Conservation (phyloP, 2,797 vertebrate genomes). For the Rachycentron canadum region DNA sequence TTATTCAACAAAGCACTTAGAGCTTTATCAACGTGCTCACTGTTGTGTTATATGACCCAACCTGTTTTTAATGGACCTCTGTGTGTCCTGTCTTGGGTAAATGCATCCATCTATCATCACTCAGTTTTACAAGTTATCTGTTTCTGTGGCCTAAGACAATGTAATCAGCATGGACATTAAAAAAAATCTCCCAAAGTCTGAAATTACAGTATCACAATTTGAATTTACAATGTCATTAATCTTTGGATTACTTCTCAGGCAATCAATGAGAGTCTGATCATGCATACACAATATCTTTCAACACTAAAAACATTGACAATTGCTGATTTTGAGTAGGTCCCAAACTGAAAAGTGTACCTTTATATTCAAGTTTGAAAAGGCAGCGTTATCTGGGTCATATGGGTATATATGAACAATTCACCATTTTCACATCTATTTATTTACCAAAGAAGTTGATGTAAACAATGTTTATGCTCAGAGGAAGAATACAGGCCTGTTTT, state of each 20-base stretch:
- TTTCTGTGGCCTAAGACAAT: conserved; percentile 10
- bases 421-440: conserved; percentile 20
- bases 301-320: conserved; percentile 14
- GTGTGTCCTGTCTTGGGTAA: conserved; percentile 7
- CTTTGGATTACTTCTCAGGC: conserved; percentile 18
- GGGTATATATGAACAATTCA: conserved; percentile 19
- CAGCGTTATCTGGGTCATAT: not conserved
- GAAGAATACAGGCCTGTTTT: not conserved
- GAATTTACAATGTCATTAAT: conserved; percentile 26
- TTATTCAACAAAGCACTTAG: conserved; percentile 12
- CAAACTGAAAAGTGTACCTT: conserved; percentile 3
- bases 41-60: conserved; percentile 18
- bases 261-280: conserved; percentile 21
- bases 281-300: not conserved
- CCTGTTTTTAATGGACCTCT: conserved; percentile 2
- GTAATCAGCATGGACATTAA: conserved; percentile 17
- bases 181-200: conserved; percentile 1
- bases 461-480: not conserved
- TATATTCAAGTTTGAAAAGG: not conserved
- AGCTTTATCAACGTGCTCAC: not conserved
- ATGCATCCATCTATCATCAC: conserved; percentile 11
- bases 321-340: not conserved
- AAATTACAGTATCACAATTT: conserved; percentile 42
- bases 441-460: conserved; percentile 6
- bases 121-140: not conserved